A percentile compares a stretch with the other conserved stretches of the same genome.
Evolutionary conservation across 2,797 vertebrate species (phyloP).

Genomic region (Tadarida brasiliensis): DNA sequence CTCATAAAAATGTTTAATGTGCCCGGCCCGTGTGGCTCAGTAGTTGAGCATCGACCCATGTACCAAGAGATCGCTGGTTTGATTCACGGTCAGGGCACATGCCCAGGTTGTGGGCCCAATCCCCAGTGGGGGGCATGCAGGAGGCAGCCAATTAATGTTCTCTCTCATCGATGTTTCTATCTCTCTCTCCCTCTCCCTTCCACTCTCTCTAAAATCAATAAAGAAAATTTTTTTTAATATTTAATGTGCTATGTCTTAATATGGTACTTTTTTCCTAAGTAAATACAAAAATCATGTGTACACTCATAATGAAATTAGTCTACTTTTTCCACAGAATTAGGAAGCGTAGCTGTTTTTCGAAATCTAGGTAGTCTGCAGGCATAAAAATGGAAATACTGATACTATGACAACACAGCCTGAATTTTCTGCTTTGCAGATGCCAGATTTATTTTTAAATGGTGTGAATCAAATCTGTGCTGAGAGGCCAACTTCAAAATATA

Average conservation of each 20-base stretch:
- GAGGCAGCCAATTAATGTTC: no score
- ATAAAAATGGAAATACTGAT: constrained; percentile 79
- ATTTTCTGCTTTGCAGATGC: constrained; percentile 82
- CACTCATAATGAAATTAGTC: constrained; percentile 2
- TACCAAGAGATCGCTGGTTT: no score
- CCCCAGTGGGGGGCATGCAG: no score
- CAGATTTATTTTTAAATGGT: constrained; percentile 83
- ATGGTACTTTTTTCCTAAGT: background rate
- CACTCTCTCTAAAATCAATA: no score
- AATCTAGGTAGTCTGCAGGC: constrained; percentile 66
- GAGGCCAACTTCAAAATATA: constrained; percentile 80
- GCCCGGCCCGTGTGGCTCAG: no score
- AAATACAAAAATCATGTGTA: constrained; percentile 30
- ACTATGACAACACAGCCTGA: constrained; percentile 77
- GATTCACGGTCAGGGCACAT: no score
- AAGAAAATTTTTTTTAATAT: background rate
- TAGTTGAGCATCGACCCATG: no score
- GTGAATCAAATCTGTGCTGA: constrained; percentile 80
- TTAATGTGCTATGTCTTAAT: background rate
- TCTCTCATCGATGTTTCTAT: no score
- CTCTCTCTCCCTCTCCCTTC: no score
- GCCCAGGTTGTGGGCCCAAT: no score
- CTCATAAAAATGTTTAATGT: constrained; percentile 33
- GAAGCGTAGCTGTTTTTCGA: constrained; percentile 50
- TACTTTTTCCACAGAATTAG: constrained; percentile 58